Evolutionary conservation across 1,140 invertebrate species (phyloP).

Genomic region (Brachionus asplanchnoidis): DNA sequence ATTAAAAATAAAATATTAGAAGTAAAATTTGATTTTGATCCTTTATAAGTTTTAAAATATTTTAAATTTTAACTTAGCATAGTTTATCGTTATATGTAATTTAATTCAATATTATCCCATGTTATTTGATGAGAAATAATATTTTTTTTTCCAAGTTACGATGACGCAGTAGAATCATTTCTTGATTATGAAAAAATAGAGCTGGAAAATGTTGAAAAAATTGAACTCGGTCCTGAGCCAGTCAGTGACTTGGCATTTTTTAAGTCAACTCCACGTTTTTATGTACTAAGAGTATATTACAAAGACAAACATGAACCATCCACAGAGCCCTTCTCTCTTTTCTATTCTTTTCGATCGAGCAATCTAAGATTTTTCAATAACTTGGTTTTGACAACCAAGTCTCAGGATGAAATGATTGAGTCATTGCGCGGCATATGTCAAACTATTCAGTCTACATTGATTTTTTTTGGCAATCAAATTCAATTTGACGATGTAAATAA

Average conservation of each 20-base stretch:
- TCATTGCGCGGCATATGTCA: conserved; percentile 15
- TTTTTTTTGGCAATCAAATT: not conserved
- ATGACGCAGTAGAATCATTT: conserved; percentile 83
- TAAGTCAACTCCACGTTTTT: not conserved
- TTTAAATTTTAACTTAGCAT: too few species aligned
- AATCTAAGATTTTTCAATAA: conserved; percentile 40
- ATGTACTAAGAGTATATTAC: conserved; percentile 7
- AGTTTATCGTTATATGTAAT: too few species aligned
- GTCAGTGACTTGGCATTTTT: not conserved
- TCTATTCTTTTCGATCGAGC: conserved; percentile 21
- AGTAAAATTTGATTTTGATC: too few species aligned
- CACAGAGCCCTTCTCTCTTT: not conserved
- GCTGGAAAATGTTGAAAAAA: too few species aligned
- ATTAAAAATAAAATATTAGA: too few species aligned
- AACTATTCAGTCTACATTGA: conserved; percentile 12
- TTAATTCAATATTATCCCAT: too few species aligned
- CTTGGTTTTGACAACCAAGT: conserved; percentile 26
- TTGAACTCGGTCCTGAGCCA: conserved; percentile 63
- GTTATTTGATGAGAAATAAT: too few species aligned
- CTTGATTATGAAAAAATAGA: conserved; percentile 70
- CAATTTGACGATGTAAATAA: not conserved
- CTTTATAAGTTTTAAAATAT: too few species aligned
- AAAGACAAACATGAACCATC: not conserved
- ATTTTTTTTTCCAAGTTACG: conserved; percentile 64
- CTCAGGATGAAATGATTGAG: conserved; percentile 6